Conservation (phyloP, 2,888 invertebrate genomes). For the Apotomis betuletana region DNA sequence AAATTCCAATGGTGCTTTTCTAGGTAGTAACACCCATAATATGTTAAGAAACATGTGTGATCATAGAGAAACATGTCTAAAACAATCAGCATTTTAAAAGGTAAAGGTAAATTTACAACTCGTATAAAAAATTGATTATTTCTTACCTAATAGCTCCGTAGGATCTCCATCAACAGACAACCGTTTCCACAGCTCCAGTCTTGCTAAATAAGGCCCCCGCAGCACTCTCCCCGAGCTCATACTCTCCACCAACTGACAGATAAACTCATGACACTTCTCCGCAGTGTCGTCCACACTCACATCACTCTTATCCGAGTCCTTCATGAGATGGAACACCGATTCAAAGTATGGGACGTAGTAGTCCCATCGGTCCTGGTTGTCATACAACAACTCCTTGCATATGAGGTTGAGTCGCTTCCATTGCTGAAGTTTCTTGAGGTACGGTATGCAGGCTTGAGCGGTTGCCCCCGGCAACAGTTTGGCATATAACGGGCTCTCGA, state of each 20-base stretch:
- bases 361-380: slow-evolving; percentile 90
- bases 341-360: slow-evolving; percentile 88
- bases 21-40: too few relatives aligned
- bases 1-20: too few relatives aligned
- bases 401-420: slow-evolving; percentile 90
- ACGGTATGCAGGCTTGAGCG: slow-evolving; percentile 88
- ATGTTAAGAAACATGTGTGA: too few relatives aligned
- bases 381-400: slow-evolving; percentile 88
- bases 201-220: slow-evolving; percentile 93
- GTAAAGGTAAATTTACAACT: too few relatives aligned
- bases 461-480: slow-evolving; percentile 87
- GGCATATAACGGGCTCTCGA: slow-evolving; percentile 90
- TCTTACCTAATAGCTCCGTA: slow-evolving; percentile 70
- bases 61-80: too few relatives aligned
- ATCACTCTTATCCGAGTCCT: slow-evolving; percentile 59
- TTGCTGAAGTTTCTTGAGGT: slow-evolving; percentile 87
- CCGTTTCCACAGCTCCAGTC: slow-evolving; percentile 88
- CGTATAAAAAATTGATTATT: background rate
- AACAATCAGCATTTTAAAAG: too few relatives aligned
- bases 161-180: slow-evolving; percentile 83
- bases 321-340: slow-evolving; percentile 86
- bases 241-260: slow-evolving; percentile 79
- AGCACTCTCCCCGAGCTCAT: slow-evolving; percentile 77
- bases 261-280: slow-evolving; percentile 76
- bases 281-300: slow-evolving; percentile 68